phyloP scores from a whole-genome alignment of 2,113 vertebrate genomes.

The Callithrix jacchus region DNA sequence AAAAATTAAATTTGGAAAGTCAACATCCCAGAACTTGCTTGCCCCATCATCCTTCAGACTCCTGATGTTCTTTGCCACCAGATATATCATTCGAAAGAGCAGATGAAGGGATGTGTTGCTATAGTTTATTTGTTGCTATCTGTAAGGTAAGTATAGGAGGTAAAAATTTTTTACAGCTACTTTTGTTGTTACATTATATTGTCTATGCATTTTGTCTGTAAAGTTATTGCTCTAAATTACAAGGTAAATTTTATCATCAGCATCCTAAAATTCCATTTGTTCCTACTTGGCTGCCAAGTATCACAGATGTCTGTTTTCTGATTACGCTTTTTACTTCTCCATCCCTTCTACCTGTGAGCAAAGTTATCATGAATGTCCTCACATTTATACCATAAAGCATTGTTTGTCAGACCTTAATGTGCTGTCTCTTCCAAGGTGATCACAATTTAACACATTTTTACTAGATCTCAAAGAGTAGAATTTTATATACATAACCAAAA shows the following conservation, averaged over 20 bases:
- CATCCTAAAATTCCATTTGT: neutral
- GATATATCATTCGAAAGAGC: constrained; percentile 33
- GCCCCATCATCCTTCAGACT: constrained; percentile 42
- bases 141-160: constrained; percentile 46
- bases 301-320: neutral
- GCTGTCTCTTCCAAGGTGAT: neutral
- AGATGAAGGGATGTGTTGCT: constrained; percentile 23
- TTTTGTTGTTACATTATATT: neutral
- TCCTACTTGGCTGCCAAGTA: neutral
- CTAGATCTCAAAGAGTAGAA: neutral
- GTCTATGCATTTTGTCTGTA: neutral
- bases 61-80: constrained; percentile 50
- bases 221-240: neutral
- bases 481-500: neutral
- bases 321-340: neutral
- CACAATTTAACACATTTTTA: neutral
- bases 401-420: neutral
- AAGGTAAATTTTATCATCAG: neutral
- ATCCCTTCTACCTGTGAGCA: neutral
- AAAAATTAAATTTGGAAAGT: neutral
- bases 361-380: neutral
- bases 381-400: neutral
- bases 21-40: neutral
- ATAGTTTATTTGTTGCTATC: constrained; percentile 60
- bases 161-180: constrained; percentile 15